Base-by-base conservation (phyloP, 2,888 invertebrate genomes). In the Drosophila rellima region DNA sequence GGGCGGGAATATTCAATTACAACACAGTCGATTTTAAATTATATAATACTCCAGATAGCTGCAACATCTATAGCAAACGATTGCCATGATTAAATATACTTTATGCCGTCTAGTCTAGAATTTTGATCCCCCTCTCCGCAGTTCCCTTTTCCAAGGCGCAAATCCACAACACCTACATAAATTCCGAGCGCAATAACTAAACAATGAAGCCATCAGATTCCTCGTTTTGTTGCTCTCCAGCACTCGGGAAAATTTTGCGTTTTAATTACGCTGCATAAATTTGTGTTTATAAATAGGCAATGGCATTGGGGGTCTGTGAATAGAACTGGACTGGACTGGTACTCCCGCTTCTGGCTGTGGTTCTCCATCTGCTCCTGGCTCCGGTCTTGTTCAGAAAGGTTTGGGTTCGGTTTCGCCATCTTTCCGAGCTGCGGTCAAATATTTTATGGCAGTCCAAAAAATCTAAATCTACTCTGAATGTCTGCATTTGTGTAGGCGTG, bases 191-290 rank as follows among this genome's bases (percentile, higher is more conserved):
- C 78, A 82, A 82, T 76, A 74, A 75, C 82, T 76, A 80, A 74
- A 82, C 84, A 84, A 82, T 82, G 82, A 80, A 82, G 82, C 78
- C 66, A 76, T 78, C 67, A 70, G 65, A 74, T 78, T 78, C 69
- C 62, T 60, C 66, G 51, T 62, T 68, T 55, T 69, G 33, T 8
- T 18, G 8, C 66, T 61, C 55, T 56, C 39, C 70, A 48, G 55
- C 48, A 51, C 56, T 52, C 48, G 64, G 66, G 55, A 72, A 71
- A 88, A 87, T 88, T 88, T 85, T 88, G 86, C 88, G 87, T 88
- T 88, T 88, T 88, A 88, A 88, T 88, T 88, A 86, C 84, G 87
- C 88, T 85, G 88, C 88, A 88, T 88, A 88, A 88, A 88, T 88
- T 88, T 88, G 87, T 83, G 87, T 83, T 78, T 76, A 83, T 88